Evolutionary conservation across 1,140 invertebrate species (phyloP), one percentile per base, ranked within the genome.

Genomic region (Pogonus chalceus): DNA sequence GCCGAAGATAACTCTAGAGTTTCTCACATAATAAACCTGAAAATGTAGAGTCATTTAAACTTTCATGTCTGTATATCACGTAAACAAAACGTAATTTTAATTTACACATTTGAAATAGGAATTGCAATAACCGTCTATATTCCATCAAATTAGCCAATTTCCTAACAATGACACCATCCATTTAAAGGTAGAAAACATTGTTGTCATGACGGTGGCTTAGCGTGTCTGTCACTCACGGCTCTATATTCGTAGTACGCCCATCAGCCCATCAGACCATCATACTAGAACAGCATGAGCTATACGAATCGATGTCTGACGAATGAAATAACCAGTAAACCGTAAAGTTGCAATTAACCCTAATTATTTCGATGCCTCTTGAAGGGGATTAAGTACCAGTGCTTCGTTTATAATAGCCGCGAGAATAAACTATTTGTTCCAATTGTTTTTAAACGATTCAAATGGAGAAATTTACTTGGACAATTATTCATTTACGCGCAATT

Each of bases 401-500:
- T 14, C 14, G 26, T 31, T 7, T 31, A 14, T 31, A 14, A 31
- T 31, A 4, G 26, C 14, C 14, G 14, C 26, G 26, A 31, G 4
- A 31, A 31, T 31, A 31, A 7, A 14, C 26, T 14, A 31, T 4
- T 14, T 31, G 14, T 7, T 7, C 4, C 14, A 31, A 31, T 7
- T 31, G 26, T 7, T 31, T 31, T 14, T 31, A 14, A 7, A 4
- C 14, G 26, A 14, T 31, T 31, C 26, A 14, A 31, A 7, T 31
- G 26, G 4, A 14, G 14, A 7, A 31, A 4, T 4, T 14, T 4
- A 31, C 14, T 31, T 14, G 14, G 14, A 31, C 26, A 43, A 43
- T 43, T 43, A 43, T 4, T 16, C 18, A 43, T 43, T 43, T 43
- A 43, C 37, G 37, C 37, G 18, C 18, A 43, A 43, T 43, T 43